Percentiles rank a stretch among this genome's conserved stretches.
Evolutionary conservation across 2,888 invertebrate genomes (phyloP).

Genomic region (Drosophila anomalipes): DNA sequence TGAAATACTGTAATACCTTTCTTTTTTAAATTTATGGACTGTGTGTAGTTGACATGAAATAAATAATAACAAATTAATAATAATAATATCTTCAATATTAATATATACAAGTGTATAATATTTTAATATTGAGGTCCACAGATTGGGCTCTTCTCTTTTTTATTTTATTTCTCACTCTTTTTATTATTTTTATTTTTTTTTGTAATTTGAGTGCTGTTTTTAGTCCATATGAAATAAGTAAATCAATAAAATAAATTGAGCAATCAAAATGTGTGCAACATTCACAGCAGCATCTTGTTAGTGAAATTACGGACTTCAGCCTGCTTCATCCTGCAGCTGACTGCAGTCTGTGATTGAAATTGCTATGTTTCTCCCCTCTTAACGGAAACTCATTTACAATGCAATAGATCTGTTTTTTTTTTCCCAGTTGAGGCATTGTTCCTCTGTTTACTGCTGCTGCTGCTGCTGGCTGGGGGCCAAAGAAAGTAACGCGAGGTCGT

Average conservation of each 20-base stretch:
- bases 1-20: no score
- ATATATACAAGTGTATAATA: background rate
- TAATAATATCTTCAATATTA: background rate
- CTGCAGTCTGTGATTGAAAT: background rate
- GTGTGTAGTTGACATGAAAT: background rate
- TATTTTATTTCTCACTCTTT: background rate
- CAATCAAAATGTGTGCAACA: constrained; percentile 11
- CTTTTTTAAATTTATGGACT: no score
- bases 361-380: background rate
- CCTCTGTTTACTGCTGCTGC: constrained; percentile 4
- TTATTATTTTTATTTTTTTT: background rate
- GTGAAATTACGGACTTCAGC: constrained; percentile 14
- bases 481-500: constrained; percentile 64
- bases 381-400: constrained; percentile 58
- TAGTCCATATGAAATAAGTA: background rate
- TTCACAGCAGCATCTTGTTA: constrained; percentile 4
- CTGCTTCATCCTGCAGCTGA: constrained; percentile 45
- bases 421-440: constrained; percentile 37
- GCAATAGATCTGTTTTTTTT: constrained; percentile 45
- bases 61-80: background rate
- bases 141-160: background rate
- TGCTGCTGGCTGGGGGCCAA: constrained; percentile 39
- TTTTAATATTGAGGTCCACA: background rate
- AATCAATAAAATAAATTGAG: constrained; percentile 6
- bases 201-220: background rate